Percentiles rank a stretch among this genome's conserved stretches.
phyloP scores from a whole-genome alignment of 2,888 invertebrate genomes.

The Eucera pruinosa region DNA sequence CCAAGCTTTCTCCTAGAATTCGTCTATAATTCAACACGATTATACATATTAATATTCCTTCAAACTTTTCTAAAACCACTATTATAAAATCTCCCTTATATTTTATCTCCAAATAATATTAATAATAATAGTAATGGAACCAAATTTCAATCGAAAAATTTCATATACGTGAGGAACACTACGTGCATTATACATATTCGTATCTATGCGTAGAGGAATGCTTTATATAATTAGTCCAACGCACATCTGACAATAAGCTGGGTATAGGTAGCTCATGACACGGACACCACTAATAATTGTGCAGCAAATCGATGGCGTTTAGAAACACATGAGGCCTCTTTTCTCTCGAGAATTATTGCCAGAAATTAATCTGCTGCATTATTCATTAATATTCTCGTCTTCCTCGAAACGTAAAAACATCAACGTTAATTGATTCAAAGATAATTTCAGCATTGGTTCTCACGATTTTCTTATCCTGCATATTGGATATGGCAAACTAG shows the following conservation, averaged over 20 bases:
- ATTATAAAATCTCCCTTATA: too few relatives aligned
- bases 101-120: too few relatives aligned
- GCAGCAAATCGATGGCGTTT: slow-evolving; percentile 64
- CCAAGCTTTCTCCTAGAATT: background rate
- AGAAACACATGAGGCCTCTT: slow-evolving; percentile 53
- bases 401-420: background rate
- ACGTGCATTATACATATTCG: background rate
- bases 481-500: background rate
- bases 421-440: slow-evolving; percentile 3
- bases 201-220: slow-evolving; percentile 8
- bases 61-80: background rate
- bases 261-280: slow-evolving; percentile 42
- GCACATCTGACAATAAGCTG: slow-evolving; percentile 58
- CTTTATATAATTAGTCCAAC: slow-evolving; percentile 54
- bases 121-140: too few relatives aligned
- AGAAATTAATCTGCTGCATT: slow-evolving; percentile 30
- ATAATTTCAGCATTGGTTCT: background rate
- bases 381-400: slow-evolving; percentile 51
- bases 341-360: slow-evolving; percentile 56
- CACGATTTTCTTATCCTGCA: background rate
- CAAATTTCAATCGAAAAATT: slow-evolving; percentile 14
- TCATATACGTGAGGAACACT: slow-evolving; percentile 11
- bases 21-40: too few relatives aligned
- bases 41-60: background rate
- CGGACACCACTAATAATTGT: slow-evolving; percentile 57